phyloP scores from a whole-genome alignment of 1,140 invertebrate species.

The Aphis craccivora region DNA sequence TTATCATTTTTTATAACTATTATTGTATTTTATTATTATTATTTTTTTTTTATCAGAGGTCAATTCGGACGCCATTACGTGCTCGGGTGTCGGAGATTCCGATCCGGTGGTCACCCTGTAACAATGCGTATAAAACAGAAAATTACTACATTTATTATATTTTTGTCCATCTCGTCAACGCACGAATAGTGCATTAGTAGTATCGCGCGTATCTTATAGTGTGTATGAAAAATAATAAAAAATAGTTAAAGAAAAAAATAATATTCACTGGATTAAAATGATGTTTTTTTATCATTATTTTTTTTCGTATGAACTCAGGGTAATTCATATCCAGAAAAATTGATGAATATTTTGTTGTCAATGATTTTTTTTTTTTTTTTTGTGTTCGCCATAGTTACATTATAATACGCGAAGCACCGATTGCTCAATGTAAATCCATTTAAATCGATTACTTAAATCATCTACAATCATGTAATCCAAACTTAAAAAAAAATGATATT shows the following conservation, averaged over 20 bases:
- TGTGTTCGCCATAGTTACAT: not conserved
- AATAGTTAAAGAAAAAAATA: not conserved
- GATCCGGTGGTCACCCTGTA: slow-evolving; percentile 49
- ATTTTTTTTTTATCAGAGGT: slow-evolving; percentile 29
- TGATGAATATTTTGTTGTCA: slow-evolving; percentile 20
- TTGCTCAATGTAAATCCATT: not conserved
- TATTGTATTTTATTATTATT: slow-evolving; percentile 46
- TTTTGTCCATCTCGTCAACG: slow-evolving; percentile 11
- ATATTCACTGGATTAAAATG: slow-evolving; percentile 7
- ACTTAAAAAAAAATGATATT: not conserved
- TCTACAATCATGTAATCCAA: not conserved
- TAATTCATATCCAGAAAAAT: not conserved
- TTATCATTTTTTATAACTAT: slow-evolving; percentile 31
- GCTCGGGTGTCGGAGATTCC: slow-evolving; percentile 52
- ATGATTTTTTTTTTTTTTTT: not conserved
- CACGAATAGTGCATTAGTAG: slow-evolving; percentile 40
- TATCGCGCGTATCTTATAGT: not conserved
- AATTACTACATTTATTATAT: slow-evolving; percentile 39
- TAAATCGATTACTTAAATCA: not conserved
- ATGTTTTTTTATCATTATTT: not conserved
- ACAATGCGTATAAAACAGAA: slow-evolving; percentile 45
- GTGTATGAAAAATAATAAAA: slow-evolving; percentile 2
- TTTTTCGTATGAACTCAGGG: not conserved
- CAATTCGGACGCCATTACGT: slow-evolving; percentile 45
- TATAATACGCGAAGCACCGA: not conserved